These are phyloP conservation scores for Tiphia femorata DNA, from an alignment of 2,888 invertebrate species.

Conservation along the genomic window DNA sequence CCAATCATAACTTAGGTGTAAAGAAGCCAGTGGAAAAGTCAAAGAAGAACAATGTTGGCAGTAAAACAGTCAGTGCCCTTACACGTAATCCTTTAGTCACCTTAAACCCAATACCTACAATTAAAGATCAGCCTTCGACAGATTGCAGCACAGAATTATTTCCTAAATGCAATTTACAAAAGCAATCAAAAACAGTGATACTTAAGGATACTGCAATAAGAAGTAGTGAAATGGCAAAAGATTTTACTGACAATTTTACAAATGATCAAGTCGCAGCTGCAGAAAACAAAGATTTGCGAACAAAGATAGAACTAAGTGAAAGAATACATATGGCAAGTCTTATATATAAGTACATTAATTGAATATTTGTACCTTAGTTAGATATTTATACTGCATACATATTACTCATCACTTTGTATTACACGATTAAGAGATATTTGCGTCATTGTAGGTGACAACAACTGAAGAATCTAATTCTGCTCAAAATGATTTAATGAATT, in stretches of 20 bases:
- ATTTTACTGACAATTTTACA: constrained; percentile 19
- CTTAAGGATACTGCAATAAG: constrained; percentile 65
- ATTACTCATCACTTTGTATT: too few relatives aligned
- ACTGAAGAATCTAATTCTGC: constrained; percentile 27
- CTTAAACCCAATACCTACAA: constrained; percentile 18
- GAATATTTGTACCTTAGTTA: constrained; percentile 7
- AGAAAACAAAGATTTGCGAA: background rate
- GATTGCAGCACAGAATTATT: constrained; percentile 48
- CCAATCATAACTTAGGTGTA: constrained; percentile 69
- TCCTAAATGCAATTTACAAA: constrained; percentile 64
- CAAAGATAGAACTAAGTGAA: too few relatives aligned
- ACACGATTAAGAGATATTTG: too few relatives aligned
- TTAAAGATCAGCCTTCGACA: constrained; percentile 27
- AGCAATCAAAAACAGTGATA: constrained; percentile 63
- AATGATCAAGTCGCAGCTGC: background rate
- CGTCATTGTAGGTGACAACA: constrained; percentile 27
- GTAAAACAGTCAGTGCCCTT: constrained; percentile 30
- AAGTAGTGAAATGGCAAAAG: constrained; percentile 52
- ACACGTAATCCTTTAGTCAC: constrained; percentile 8
- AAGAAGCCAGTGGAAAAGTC: constrained; percentile 60
- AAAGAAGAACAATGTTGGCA: constrained; percentile 46
- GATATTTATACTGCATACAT: constrained; percentile 17
- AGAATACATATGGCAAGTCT: background rate
- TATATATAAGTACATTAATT: too few relatives aligned
- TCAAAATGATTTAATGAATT: constrained; percentile 62